Conservation (phyloP, 2,797 vertebrate species). For the Oceanodroma leucorhoa region DNA sequence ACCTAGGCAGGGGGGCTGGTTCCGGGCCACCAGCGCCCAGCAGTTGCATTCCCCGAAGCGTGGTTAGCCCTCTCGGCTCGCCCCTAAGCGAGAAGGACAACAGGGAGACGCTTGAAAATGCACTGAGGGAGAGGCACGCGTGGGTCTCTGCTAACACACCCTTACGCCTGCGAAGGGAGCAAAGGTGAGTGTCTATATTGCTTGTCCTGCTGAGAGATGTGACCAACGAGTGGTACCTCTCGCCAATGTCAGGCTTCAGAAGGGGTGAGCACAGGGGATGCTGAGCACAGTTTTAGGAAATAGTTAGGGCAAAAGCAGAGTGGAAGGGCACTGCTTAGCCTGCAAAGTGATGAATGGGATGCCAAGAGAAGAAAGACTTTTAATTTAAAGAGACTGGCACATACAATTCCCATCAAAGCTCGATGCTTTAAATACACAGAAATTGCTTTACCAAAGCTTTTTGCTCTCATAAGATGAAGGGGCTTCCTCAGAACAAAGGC, state of each 20-base stretch:
- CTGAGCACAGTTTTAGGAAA: fast-evolving
- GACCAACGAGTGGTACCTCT: fast-evolving
- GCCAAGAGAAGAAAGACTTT: not conserved
- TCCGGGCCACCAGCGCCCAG: not conserved
- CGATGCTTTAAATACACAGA: not conserved
- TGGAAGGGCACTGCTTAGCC: fast-evolving
- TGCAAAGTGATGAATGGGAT: not conserved
- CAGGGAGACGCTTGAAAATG: not conserved
- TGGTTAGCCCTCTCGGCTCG: no score
- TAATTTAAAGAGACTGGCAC: not conserved
- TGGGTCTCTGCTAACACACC: fast-evolving
- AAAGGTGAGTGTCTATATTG: fast-evolving
- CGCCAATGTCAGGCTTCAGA: fast-evolving
- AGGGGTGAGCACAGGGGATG: not conserved
- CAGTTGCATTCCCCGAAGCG: fast-evolving
- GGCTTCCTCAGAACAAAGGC: not conserved
- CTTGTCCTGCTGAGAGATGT: not conserved
- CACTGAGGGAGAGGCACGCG: not conserved
- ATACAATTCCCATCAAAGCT: not conserved
- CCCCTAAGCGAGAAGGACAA: no score
- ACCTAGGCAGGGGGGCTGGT: not conserved
- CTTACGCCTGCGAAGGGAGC: not conserved
- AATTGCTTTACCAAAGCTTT: not conserved
- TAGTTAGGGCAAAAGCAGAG: not conserved
- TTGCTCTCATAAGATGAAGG: not conserved